Conservation (phyloP, 2,888 invertebrate species). For the Dicyrtoma fusca region DNA sequence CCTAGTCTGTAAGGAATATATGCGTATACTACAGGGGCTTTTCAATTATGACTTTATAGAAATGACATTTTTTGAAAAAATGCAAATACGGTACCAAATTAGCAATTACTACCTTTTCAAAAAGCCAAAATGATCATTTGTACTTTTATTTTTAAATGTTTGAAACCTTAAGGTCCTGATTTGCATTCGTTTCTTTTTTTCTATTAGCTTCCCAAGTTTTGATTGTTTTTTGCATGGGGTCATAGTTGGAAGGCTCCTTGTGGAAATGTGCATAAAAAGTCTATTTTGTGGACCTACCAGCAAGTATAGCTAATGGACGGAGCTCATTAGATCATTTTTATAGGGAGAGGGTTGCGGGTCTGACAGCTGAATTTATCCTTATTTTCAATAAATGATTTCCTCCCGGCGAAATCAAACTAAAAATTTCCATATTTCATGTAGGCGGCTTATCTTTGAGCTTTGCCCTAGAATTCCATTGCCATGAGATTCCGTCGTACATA, state of each 20-base stretch:
- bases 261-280: too few relatives aligned
- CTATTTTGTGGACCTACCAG: conserved; percentile 27
- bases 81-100: too few relatives aligned
- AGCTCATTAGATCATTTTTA: conserved; percentile 31
- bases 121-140: too few relatives aligned
- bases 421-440: conserved; percentile 6
- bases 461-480: background rate
- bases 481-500: too few relatives aligned
- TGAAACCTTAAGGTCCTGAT: background rate
- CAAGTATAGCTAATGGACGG: background rate
- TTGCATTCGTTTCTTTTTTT: background rate
- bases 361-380: conserved; percentile 33
- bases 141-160: too few relatives aligned
- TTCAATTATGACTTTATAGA: too few relatives aligned
- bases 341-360: conserved; percentile 15
- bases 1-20: too few relatives aligned
- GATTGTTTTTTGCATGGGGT: background rate
- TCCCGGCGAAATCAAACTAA: conserved; percentile 9
- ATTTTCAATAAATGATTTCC: conserved; percentile 33
- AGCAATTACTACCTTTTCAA: too few relatives aligned
- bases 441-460: background rate
- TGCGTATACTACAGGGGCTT: too few relatives aligned
- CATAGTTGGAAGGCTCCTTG: background rate
- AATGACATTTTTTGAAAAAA: too few relatives aligned
- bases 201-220: background rate